Percentiles rank a stretch among this genome's conserved stretches.
Conservation (phyloP, 2,888 invertebrate species). For the Amphimallon solstitiale region DNA sequence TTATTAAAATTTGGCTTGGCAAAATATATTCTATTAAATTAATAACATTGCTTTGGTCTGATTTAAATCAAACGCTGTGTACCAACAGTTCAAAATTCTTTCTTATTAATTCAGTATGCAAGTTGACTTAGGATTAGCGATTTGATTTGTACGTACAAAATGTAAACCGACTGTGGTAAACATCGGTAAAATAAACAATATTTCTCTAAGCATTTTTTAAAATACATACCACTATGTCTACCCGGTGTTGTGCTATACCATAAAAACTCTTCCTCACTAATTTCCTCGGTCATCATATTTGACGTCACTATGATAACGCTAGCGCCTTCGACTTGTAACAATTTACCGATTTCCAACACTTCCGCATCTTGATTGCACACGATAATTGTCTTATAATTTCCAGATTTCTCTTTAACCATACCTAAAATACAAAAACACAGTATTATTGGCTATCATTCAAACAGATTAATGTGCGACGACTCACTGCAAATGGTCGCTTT, state of each 20-base stretch:
- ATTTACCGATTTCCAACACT: conserved; percentile 62
- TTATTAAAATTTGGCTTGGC: no score
- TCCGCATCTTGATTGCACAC: conserved; percentile 71
- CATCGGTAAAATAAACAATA: background rate
- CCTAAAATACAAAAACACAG: conserved; percentile 52
- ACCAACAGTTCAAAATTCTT: no score
- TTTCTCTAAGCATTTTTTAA: no score
- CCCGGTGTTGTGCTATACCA: conserved; percentile 39
- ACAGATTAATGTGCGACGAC: no score
- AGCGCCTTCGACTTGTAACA: conserved; percentile 49
- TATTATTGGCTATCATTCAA: background rate
- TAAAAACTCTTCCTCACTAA: conserved; percentile 36
- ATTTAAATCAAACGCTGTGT: no score
- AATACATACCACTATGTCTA: conserved; percentile 41
- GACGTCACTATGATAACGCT: conserved; percentile 48
- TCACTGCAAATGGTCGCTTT: conserved; percentile 63
- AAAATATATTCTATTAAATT: no score
- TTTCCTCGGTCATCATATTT: conserved; percentile 44
- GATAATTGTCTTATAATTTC: conserved; percentile 69
- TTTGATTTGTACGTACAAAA: no score
- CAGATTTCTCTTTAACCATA: conserved; percentile 64
- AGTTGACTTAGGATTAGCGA: no score
- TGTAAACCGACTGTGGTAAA: no score
- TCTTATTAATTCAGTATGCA: no score
- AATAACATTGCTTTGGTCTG: no score